Percentiles rank a stretch among this genome's conserved stretches.
Evolutionary conservation across 1,140 invertebrate genomes (phyloP).

Genomic region (Ceratoteleas bidentatus): DNA sequence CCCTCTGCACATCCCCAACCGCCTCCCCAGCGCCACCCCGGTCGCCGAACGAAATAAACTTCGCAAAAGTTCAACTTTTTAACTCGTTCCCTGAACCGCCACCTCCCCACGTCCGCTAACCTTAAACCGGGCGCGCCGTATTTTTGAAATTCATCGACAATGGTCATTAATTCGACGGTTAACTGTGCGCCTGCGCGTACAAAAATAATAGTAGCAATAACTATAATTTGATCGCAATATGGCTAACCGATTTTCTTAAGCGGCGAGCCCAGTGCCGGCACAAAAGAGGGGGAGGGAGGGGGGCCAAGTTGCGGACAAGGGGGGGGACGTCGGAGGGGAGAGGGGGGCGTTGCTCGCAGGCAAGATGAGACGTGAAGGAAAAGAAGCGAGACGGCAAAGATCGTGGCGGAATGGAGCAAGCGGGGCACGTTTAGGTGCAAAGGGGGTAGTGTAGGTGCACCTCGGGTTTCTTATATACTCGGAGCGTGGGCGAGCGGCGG

Average conservation of each 20-base stretch:
- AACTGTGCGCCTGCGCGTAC: no score
- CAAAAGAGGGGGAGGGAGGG: slow-evolving; percentile 28
- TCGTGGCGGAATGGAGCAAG: slow-evolving; percentile 39
- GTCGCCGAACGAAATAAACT: no score
- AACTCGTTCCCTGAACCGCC: no score
- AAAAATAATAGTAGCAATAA: no score
- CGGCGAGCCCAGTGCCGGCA: slow-evolving; percentile 28
- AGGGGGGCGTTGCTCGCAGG: slow-evolving; percentile 40
- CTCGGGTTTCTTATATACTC: slow-evolving; percentile 27
- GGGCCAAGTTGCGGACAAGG: slow-evolving; percentile 4
- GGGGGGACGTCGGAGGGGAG: not conserved
- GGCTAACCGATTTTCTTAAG: slow-evolving; percentile 50
- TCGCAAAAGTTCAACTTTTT: no score
- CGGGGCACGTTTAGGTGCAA: slow-evolving; percentile 37
- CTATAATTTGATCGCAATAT: slow-evolving; percentile 37
- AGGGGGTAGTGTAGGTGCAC: slow-evolving; percentile 43
- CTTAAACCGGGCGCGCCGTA: no score
- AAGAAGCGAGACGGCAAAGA: slow-evolving; percentile 55
- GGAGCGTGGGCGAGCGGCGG: slow-evolving; percentile 46
- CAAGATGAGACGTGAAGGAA: slow-evolving; percentile 63
- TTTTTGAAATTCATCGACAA: no score
- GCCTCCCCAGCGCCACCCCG: no score
- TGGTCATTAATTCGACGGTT: no score
- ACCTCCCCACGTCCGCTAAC: no score
- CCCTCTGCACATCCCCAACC: no score